Base-by-base conservation (phyloP, 2,888 invertebrate genomes). In the Aquatica leii region DNA sequence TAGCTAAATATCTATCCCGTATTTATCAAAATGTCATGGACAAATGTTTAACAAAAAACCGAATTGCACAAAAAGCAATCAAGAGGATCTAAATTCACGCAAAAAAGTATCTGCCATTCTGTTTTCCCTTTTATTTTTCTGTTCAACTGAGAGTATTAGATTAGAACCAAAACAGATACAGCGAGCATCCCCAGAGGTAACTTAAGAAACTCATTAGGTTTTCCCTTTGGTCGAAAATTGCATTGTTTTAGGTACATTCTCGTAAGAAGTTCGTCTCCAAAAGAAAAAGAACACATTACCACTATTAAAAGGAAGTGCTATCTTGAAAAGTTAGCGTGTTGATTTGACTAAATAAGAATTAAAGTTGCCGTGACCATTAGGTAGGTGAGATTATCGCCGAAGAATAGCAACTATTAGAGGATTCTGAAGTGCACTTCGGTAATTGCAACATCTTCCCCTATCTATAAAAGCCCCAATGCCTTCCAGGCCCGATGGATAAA, bases 401-500 rank as follows among this genome's bases (percentile, higher is more conserved):
- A 66, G 59, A 60, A 69, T 62, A 66, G 67, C 60, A 61, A 54
- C 67, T 67, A 70, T 70, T 70, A 71, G 68, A 69, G 64, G 65
- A 70, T 65, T 62, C 66, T 62, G 65, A 65, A 70, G 69, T 70
- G 73, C 71, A 71, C 71, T 73, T 66, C 63, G 56, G 68, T 71
- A 71, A 72, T 71, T 72, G 71, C 69, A 54, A 62, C 66, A 62
- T 66, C 66, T 66, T 62, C 57, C 59, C 59, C 64, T 54, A 43
- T 59, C 55, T 64, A 37, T 41, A 59, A 64, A 55, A 56, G 56
- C 55, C 55, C 43, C 59, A 55, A 54, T 55, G 59, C 56, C 59
- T 59, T 54, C 48, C 54, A 51, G 55, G 43, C 46, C 55, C 59
- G 55, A 64, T 59, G 64, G 58, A 61, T 55, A 64, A 59, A 64